Evolutionary conservation across 92 coral and sea anemone genomes (phyloP).

Genomic region (Meandrina meandrites): DNA sequence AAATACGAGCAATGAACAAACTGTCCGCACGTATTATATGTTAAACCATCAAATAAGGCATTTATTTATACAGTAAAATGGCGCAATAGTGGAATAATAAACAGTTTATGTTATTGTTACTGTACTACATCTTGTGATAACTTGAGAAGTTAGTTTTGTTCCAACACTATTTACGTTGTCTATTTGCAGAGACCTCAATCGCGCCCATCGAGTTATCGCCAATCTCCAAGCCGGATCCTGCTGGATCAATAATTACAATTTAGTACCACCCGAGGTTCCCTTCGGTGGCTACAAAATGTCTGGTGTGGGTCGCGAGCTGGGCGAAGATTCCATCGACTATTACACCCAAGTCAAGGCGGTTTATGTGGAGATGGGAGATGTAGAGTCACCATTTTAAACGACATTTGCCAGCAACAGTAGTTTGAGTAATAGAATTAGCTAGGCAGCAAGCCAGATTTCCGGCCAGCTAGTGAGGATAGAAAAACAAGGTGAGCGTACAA

Average conservation of each 20-base stretch:
- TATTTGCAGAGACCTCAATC: conserved; percentile 70
- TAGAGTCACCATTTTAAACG: conserved; percentile 80
- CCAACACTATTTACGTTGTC: neutral
- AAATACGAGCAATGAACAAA: too few relatives aligned
- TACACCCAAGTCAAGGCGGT: conserved; percentile 95
- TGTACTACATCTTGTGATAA: too few relatives aligned
- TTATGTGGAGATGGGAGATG: conserved; percentile 92
- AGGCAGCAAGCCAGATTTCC: neutral
- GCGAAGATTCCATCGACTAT: conserved; percentile 74
- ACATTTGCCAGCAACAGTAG: neutral
- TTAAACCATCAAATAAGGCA: too few relatives aligned
- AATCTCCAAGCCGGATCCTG: conserved; percentile 90
- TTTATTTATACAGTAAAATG: too few relatives aligned
- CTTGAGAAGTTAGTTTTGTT: neutral
- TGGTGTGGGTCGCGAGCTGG: conserved; percentile 94
- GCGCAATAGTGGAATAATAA: too few relatives aligned
- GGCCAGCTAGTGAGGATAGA: neutral
- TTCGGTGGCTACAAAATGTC: conserved; percentile 98
- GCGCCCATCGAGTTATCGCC: conserved; percentile 88
- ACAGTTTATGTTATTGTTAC: too few relatives aligned
- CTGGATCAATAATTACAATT: conserved; percentile 88
- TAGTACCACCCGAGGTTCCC: conserved; percentile 89
- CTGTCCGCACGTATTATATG: too few relatives aligned
- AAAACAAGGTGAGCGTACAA: conserved; percentile 4
- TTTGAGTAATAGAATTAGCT: neutral